Percentiles rank a stretch among this genome's conserved stretches.
Evolutionary conservation across 2,113 vertebrate species (phyloP).

Genomic region (Gymnogyps californianus): DNA sequence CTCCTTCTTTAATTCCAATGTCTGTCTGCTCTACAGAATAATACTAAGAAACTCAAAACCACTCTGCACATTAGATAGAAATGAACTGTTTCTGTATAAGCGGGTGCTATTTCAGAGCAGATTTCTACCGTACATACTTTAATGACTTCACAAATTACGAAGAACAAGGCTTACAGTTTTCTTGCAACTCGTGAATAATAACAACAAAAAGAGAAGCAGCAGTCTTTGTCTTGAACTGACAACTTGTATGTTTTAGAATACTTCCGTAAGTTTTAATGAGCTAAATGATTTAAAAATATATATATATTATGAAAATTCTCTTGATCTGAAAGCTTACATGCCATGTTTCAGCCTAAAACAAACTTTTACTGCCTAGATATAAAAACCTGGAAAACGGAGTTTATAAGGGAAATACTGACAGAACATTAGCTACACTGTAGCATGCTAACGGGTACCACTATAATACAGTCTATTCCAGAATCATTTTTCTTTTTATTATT

Average conservation of each 20-base stretch:
- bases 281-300: neutral
- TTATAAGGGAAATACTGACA: slow-evolving; percentile 24
- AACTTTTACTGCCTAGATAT: neutral
- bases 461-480: slow-evolving; percentile 74
- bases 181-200: neutral
- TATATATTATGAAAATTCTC: neutral
- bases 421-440: slow-evolving; percentile 24
- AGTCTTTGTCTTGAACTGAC: neutral
- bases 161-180: neutral
- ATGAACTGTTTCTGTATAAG: neutral
- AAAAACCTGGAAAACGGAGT: neutral
- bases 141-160: neutral
- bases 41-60: neutral
- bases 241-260: neutral
- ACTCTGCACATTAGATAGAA: neutral
- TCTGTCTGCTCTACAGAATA: neutral
- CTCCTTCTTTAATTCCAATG: neutral
- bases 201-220: neutral
- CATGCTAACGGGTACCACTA: slow-evolving; percentile 14
- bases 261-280: neutral
- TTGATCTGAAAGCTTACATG: neutral
- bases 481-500: slow-evolving; percentile 92
- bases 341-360: neutral
- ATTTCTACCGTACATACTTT: neutral
- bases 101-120: neutral